Percentiles rank a stretch among this genome's conserved stretches.
These are phyloP conservation scores for Acanthosepion pharaonis DNA, from an alignment of 2,888 invertebrate genomes.

Conservation along the genomic window DNA sequence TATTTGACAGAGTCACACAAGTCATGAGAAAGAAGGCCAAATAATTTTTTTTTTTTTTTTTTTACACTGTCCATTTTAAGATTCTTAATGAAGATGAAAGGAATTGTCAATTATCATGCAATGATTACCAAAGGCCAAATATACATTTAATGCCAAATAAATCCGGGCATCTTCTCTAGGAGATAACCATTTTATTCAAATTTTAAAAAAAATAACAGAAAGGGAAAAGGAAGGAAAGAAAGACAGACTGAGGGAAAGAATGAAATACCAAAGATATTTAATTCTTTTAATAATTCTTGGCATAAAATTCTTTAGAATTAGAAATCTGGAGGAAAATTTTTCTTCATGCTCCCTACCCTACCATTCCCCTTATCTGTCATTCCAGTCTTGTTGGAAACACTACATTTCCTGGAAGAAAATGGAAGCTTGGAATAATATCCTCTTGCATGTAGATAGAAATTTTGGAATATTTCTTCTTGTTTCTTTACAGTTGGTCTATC, in stretches of 20 bases:
- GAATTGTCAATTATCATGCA: background rate
- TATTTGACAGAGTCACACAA: background rate
- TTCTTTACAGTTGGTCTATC: background rate
- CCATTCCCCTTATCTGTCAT: background rate
- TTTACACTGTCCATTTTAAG: background rate
- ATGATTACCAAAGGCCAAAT: constrained; percentile 8
- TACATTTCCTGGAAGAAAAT: background rate
- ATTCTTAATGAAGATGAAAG: background rate
- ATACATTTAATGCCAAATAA: background rate
- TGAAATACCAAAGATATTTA: constrained; percentile 36
- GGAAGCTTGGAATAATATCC: background rate
- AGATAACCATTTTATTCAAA: background rate
- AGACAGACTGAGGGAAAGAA: background rate
- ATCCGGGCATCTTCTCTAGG: background rate
- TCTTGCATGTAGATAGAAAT: background rate
- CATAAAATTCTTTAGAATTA: constrained; percentile 36
- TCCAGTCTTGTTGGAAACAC: background rate
- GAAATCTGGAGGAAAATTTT: background rate
- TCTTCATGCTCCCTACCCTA: background rate
- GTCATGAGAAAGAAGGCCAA: background rate
- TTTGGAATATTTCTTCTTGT: background rate
- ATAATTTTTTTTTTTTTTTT: background rate
- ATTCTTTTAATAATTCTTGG: constrained; percentile 34
- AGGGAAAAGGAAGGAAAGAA: background rate
- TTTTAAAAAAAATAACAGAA: background rate